Evolutionary conservation across 2,113 vertebrate species (phyloP).

Genomic region (Hippocampus mohnikei): DNA sequence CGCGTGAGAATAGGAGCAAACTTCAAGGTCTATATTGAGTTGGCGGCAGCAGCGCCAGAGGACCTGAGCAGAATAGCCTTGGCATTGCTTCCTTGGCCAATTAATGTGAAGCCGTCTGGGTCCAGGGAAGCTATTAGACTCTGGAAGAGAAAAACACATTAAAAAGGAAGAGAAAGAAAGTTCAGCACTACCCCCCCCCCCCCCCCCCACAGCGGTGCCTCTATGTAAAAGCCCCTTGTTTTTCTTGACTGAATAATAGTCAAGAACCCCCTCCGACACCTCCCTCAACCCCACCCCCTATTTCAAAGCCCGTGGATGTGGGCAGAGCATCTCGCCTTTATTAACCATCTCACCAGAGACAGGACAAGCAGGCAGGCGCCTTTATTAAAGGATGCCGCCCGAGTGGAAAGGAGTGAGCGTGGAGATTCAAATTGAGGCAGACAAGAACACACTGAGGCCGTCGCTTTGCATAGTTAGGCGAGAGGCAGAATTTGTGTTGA

Average conservation of each 20-base stretch:
- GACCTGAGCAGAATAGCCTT: conserved; percentile 66
- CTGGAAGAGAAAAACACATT: conserved; percentile 67
- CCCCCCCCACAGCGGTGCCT: conserved; percentile 50
- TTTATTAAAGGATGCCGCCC: conserved; percentile 70
- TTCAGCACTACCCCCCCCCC: conserved; percentile 41
- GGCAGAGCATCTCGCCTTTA: conserved; percentile 70
- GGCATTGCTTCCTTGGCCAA: conserved; percentile 63
- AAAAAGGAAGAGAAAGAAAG: conserved; percentile 67
- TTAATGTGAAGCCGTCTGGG: conserved; percentile 72
- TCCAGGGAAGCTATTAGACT: conserved; percentile 71
- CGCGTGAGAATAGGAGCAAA: conserved; percentile 33
- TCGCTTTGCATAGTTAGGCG: conserved; percentile 59
- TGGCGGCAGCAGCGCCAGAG: conserved; percentile 64
- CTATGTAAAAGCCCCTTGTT: conserved; percentile 69
- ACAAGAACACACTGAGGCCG: conserved; percentile 52
- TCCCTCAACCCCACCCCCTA: conserved; percentile 9
- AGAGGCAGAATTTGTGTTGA: conserved; percentile 59
- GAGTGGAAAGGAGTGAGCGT: conserved; percentile 56
- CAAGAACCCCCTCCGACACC: conserved; percentile 21
- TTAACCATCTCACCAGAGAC: conserved; percentile 72
- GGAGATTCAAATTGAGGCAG: conserved; percentile 69
- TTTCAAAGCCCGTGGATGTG: conserved; percentile 63
- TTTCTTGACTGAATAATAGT: conserved; percentile 71
- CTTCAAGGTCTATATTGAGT: conserved; percentile 64
- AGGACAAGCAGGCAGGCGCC: conserved; percentile 62